Base-by-base conservation (phyloP, 2,797 vertebrate genomes). In the Molothrus aeneus region DNA sequence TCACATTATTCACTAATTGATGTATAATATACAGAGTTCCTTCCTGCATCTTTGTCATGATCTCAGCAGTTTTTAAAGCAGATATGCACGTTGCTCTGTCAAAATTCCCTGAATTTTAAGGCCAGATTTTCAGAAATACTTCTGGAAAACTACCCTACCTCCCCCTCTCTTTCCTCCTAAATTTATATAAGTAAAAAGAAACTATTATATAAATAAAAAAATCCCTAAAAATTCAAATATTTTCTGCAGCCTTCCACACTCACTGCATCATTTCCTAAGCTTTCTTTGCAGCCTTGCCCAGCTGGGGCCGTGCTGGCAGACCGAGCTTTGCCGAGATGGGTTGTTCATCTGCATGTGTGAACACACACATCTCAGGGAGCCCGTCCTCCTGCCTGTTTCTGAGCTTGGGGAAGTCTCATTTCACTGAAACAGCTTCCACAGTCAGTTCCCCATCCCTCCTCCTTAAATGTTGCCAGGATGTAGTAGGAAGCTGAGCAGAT, bases 401-500 rank as follows among this genome's bases (percentile, higher is more conserved):
- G 71, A 81, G 16, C 51, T 18, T n/a, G 73, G 29, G 64, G 53
- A 93, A 81, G n/a, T 40, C 96, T 95, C 82, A 78, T 96, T 82
- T 91, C 94, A 53, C 93, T 96, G 87, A 82, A 94, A 88, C 65
- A 87, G 93, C 95, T 97, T 96, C 94, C 94, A 85, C 93, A 83
- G 92, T 91, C 96, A 72, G 71, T 93, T 88, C 61, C 80, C 43
- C 38, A 61, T 93, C 69, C 71, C 48, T 90, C 92, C 80, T 95
- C 82, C 83, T 92, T 84, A 29, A 75, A 70, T 94, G 50, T 17
- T 96, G 93, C 74, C 96, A 94, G 96, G 94, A 8, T 95, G 69
- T 86, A 93, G 96, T 80, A 38, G 96, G 97, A 96, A 92, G 87
- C 82, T 89, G 92, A 92, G 84, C 97, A 29, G 89, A 92, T 97